These are phyloP conservation scores for Neosilurus hyrtlii DNA, from an alignment of 2,797 vertebrate species.

Conservation along the genomic window DNA sequence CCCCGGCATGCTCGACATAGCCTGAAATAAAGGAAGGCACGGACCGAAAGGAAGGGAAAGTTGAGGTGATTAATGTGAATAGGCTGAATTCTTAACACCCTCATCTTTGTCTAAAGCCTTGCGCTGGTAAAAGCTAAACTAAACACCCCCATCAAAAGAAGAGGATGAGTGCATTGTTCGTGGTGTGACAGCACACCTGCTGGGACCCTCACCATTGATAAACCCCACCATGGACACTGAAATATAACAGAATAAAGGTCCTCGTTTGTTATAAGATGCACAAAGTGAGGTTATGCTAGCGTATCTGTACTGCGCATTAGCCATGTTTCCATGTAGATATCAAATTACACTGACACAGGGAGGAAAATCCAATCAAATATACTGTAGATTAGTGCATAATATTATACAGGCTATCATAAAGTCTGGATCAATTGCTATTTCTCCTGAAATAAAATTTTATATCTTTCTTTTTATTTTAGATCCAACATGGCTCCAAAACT, in stretches of 20 bases:
- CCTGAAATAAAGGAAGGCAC: slow-evolving; percentile 37
- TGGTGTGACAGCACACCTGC: slow-evolving; percentile 47
- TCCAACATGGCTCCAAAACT: no score
- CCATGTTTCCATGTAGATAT: not conserved
- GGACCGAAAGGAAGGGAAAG: slow-evolving; percentile 43
- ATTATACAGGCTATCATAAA: not conserved
- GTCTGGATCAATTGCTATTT: no score
- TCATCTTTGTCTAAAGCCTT: slow-evolving; percentile 38
- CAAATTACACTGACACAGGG: not conserved
- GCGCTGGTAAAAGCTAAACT: slow-evolving; percentile 29
- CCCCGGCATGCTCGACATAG: slow-evolving; percentile 36
- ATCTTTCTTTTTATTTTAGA: no score
- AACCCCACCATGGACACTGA: slow-evolving; percentile 14
- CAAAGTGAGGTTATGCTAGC: slow-evolving; percentile 14
- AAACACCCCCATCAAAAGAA: slow-evolving; percentile 33
- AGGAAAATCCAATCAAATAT: not conserved
- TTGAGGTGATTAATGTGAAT: slow-evolving; percentile 47
- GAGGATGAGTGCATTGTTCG: slow-evolving; percentile 27
- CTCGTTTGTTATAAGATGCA: slow-evolving; percentile 1
- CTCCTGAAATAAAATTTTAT: no score
- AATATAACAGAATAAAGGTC: slow-evolving; percentile 12
- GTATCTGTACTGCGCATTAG: not conserved
- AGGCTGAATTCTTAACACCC: slow-evolving; percentile 44
- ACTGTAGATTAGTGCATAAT: not conserved
- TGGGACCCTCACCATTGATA: slow-evolving; percentile 19